These are phyloP conservation scores for Pteronura brasiliensis DNA, from an alignment of 2,113 vertebrate genomes.

Conservation along the genomic window DNA sequence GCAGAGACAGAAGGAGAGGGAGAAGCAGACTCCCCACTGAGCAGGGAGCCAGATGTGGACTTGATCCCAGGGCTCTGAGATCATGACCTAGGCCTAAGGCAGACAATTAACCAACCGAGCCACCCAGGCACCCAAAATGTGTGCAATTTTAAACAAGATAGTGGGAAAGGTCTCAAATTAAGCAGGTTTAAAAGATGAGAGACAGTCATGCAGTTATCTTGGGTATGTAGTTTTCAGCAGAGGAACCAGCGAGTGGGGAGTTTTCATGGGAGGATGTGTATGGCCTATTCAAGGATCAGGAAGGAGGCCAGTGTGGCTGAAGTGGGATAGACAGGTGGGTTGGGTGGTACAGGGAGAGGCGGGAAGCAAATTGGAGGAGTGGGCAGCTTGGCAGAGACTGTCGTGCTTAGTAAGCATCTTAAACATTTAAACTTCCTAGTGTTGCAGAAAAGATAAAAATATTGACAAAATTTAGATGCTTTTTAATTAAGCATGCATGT, in stretches of 20 bases:
- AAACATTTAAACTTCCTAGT: not conserved
- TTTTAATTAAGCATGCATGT: not conserved
- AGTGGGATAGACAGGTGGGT: too few species aligned
- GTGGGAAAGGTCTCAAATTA: too few species aligned
- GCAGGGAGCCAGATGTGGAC: too few species aligned
- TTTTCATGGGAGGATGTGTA: not conserved
- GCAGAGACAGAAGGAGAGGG: too few species aligned
- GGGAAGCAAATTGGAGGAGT: rapidly evolving
- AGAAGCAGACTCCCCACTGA: too few species aligned
- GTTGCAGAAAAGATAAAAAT: not conserved
- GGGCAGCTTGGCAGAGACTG: not conserved
- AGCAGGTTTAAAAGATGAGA: too few species aligned
- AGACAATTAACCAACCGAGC: too few species aligned
- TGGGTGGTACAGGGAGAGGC: not conserved
- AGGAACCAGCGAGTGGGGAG: not conserved
- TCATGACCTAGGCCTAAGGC: too few species aligned
- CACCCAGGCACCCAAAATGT: too few species aligned
- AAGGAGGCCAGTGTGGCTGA: not conserved
- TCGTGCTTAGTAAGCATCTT: not conserved
- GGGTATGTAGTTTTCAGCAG: not conserved
- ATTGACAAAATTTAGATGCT: not conserved
- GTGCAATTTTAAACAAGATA: too few species aligned
- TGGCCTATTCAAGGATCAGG: not conserved
- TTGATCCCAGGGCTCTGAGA: too few species aligned
- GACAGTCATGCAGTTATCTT: not conserved